These are phyloP conservation scores for Anastrepha obliqua DNA, from an alignment of 1,140 invertebrate genomes.

Conservation along the genomic window DNA sequence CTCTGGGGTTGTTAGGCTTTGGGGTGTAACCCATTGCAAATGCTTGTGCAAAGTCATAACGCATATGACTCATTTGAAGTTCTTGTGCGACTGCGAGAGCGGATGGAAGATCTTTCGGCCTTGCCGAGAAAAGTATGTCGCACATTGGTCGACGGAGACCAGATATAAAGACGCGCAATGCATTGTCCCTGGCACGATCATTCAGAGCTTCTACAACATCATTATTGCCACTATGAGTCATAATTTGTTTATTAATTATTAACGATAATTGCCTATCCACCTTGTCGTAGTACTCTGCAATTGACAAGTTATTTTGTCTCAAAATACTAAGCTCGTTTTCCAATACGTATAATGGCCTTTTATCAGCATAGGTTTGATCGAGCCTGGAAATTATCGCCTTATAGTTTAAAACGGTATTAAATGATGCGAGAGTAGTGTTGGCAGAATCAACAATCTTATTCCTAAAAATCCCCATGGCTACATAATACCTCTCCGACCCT, in stretches of 20 bases:
- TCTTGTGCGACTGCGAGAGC: not conserved
- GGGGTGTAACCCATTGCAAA: not conserved
- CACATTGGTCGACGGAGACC: not conserved
- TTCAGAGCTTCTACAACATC: not conserved
- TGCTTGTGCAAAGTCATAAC: not conserved
- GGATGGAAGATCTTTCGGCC: not conserved
- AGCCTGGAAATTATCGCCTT: too few species aligned
- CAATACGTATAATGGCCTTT: too few species aligned
- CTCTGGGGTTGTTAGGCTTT: not conserved
- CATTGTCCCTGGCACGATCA: not conserved
- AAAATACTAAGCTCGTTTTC: too few species aligned
- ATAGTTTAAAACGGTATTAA: too few species aligned
- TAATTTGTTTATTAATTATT: conserved; percentile 2
- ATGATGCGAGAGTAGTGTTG: too few species aligned
- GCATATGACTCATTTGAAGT: not conserved
- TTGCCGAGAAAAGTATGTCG: too few species aligned
- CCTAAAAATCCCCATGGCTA: too few species aligned
- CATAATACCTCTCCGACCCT: too few species aligned
- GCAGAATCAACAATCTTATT: too few species aligned
- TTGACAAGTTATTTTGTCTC: too few species aligned
- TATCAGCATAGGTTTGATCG: too few species aligned
- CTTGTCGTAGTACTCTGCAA: not conserved
- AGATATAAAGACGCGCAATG: not conserved
- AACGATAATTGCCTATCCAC: not conserved
- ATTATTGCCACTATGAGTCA: not conserved